Base-by-base conservation (phyloP, 1,140 invertebrate species). In the Helicoverpa armigera region DNA sequence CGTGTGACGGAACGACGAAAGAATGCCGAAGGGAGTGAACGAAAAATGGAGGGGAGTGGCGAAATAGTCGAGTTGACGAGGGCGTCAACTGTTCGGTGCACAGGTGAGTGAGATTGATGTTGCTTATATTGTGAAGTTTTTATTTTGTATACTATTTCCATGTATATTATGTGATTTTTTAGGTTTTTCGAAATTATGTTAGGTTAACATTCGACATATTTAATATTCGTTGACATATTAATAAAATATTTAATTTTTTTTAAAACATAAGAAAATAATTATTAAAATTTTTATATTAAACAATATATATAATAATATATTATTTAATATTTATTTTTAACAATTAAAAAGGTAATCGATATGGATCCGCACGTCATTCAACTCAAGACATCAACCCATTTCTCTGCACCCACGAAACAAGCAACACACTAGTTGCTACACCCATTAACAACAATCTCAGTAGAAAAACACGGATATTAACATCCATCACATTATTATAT, bases 401-500 rank as follows among this genome's bases (percentile, higher is more conserved):
- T 13, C 11, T 3, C 16, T 43, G 14, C 9, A 3, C 18, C 18
- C 13, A 14, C 7, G 5, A 63, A 23, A 16, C 35, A 43, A 65
- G 43, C 13, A 11, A n/a, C 14, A 3, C 13, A 53, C 29, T 35
- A 70, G 63, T 18, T 70, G 18, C 48, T 54, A 51, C 56, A 69
- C 56, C 16, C 56, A 50, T 74, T 77, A 58, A 65, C 75, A 69
- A 48, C 69, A 79, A 77, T 76, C 76, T 86, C 79, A n/a, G 70
- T 60, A 73, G 86, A 90, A 93, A 91, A 93, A 94, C 90, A 92
- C 80, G 76, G 87, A 88, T 92, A 93, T 94, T 93, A 94, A 89
- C 92, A 91, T 94, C 90, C 82, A 94, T 94, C 92, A 94, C 87
- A 89, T 89, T 93, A 92, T 91, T 91, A 92, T 92, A 93, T 93